Percentiles rank a stretch among this genome's conserved stretches.
These are phyloP conservation scores for Dolichomitus sp. DNA, from an alignment of 2,888 invertebrate species.

Conservation along the genomic window DNA sequence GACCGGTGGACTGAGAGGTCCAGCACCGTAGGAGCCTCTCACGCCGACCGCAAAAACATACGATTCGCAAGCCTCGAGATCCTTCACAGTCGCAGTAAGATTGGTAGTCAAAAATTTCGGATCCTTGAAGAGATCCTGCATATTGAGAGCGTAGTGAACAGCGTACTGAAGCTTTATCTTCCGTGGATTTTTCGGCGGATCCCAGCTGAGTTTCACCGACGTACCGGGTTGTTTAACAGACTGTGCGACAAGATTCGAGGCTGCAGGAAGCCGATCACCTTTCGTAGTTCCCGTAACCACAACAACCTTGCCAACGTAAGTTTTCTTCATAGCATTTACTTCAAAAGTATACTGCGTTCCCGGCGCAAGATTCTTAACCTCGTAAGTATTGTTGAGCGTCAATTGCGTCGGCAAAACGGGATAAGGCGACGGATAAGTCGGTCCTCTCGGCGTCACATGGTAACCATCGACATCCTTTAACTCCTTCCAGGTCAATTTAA, in stretches of 20 bases:
- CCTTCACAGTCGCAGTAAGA: slow-evolving; percentile 88
- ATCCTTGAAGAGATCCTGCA: slow-evolving; percentile 88
- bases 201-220: slow-evolving; percentile 90
- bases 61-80: slow-evolving; percentile 91
- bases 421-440: slow-evolving; percentile 86
- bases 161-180: slow-evolving; percentile 90
- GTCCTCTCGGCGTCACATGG: slow-evolving; percentile 87
- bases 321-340: slow-evolving; percentile 89
- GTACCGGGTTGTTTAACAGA: slow-evolving; percentile 88
- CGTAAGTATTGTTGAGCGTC: slow-evolving; percentile 84
- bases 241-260: slow-evolving; percentile 87
- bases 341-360: slow-evolving; percentile 88
- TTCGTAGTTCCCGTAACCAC: slow-evolving; percentile 86
- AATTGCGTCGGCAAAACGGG: slow-evolving; percentile 87
- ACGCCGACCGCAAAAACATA: slow-evolving; percentile 92
- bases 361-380: slow-evolving; percentile 85
- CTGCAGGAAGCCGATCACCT: slow-evolving; percentile 87
- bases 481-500: slow-evolving; percentile 89
- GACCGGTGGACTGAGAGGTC: slow-evolving; percentile 88
- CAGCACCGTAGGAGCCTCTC: slow-evolving; percentile 89
- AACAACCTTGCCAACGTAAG: slow-evolving; percentile 87
- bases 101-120: slow-evolving; percentile 87
- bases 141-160: slow-evolving; percentile 90
- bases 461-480: slow-evolving; percentile 89
- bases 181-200: slow-evolving; percentile 88